A percentile compares a stretch with the other conserved stretches of the same genome.
Evolutionary conservation across 2,797 vertebrate species (phyloP).

Genomic region (Euphonia xanthogaster): DNA sequence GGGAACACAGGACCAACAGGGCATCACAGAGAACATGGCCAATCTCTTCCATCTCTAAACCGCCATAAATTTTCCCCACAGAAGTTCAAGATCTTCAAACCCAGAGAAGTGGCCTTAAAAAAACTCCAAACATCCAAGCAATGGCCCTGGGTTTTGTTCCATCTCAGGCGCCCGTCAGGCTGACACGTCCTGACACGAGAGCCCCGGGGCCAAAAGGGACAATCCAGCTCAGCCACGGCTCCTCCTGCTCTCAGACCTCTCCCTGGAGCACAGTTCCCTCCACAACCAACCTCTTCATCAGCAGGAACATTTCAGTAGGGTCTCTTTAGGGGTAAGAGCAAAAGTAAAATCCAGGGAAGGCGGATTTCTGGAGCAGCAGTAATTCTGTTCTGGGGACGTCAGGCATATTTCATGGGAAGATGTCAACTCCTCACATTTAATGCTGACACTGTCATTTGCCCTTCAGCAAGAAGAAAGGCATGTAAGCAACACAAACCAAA

Average conservation of each 20-base stretch:
- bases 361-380: not conserved
- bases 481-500: not conserved
- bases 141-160: not conserved
- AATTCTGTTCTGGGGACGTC: not conserved
- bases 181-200: not conserved
- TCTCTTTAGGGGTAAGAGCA: not conserved
- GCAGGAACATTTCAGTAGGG: not conserved
- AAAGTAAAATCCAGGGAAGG: not conserved
- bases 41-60: not conserved
- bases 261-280: not conserved
- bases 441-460: not conserved
- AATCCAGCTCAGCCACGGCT: not conserved
- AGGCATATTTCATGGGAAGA: not conserved
- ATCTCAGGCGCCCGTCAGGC: not conserved
- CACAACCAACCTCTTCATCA: not conserved
- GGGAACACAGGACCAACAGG: not conserved
- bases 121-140: not conserved
- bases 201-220: not conserved
- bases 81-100: not conserved
- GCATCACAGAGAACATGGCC: not conserved
- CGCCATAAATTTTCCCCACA: not conserved
- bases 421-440: not conserved
- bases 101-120: not conserved
- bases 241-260: not conserved
- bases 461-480: slow-evolving; percentile 38